Evolutionary conservation across 2,113 vertebrate species (phyloP).

Genomic region (Mustelus asterias): DNA sequence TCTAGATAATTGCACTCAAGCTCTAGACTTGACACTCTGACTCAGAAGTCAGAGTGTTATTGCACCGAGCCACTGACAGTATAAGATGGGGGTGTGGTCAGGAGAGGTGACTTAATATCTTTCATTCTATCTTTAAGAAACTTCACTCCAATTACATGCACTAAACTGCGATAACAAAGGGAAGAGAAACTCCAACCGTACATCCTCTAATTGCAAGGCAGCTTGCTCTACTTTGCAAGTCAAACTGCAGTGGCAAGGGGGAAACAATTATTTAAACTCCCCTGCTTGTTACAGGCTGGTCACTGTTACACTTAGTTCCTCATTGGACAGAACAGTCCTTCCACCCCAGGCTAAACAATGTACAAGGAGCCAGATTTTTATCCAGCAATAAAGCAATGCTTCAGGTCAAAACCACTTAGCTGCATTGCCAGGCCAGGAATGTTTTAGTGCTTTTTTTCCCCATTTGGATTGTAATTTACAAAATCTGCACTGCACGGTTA

Average conservation of each 20-base stretch:
- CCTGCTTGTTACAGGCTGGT: background rate
- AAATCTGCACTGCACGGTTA: background rate
- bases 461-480: background rate
- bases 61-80: background rate
- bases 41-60: background rate
- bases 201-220: background rate
- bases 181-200: background rate
- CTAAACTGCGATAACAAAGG: background rate
- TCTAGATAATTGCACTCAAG: no score
- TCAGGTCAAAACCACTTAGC: slow-evolving; percentile 4
- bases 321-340: background rate
- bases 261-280: background rate
- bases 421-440: background rate
- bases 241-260: background rate
- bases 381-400: background rate
- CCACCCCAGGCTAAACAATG: background rate
- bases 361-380: background rate
- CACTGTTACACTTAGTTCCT: background rate
- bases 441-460: background rate
- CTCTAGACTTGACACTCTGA: background rate
- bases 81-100: background rate
- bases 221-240: background rate
- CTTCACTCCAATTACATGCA: background rate
- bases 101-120: background rate
- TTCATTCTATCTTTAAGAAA: background rate